Percentiles rank a stretch among this genome's conserved stretches.
phyloP scores from a whole-genome alignment of 2,113 vertebrate species.

The Probosciger aterrimus region DNA sequence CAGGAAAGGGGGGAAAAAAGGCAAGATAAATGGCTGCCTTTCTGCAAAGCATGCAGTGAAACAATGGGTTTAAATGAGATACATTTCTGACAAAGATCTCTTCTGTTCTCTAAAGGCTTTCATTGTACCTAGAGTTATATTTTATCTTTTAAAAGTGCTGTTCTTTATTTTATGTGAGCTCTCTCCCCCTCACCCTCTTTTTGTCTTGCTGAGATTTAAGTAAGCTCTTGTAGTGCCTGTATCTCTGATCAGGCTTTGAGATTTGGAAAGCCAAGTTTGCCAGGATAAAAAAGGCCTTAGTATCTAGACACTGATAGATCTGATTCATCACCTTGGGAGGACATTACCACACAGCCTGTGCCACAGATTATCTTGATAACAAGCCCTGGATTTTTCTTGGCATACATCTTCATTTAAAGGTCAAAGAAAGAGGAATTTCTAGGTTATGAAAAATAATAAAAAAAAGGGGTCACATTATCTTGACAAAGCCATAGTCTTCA shows the following conservation, averaged over 20 bases:
- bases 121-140: conserved; percentile 50
- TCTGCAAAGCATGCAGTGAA: conserved; percentile 43
- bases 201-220: conserved; percentile 71
- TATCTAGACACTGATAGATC: conserved; percentile 61
- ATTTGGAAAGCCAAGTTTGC: conserved; percentile 71
- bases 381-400: conserved; percentile 15
- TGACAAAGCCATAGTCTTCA: not conserved
- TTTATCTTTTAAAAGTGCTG: conserved; percentile 65
- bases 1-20: not conserved
- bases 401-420: conserved; percentile 22
- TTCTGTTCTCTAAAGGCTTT: conserved; percentile 69
- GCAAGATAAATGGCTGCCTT: conserved; percentile 64
- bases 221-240: conserved; percentile 55
- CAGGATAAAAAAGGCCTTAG: conserved; percentile 58
- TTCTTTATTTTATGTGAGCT: conserved; percentile 57
- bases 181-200: not conserved
- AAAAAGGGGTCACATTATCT: not conserved
- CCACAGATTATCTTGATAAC: conserved; percentile 47
- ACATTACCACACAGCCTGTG: conserved; percentile 13
- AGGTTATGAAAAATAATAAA: not conserved
- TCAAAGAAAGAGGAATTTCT: conserved; percentile 4
- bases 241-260: conserved; percentile 72
- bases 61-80: conserved; percentile 75
- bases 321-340: conserved; percentile 37
- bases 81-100: conserved; percentile 71